Evolutionary conservation across 2,797 vertebrate genomes (phyloP).

Genomic region (Sorex maritimensis): DNA sequence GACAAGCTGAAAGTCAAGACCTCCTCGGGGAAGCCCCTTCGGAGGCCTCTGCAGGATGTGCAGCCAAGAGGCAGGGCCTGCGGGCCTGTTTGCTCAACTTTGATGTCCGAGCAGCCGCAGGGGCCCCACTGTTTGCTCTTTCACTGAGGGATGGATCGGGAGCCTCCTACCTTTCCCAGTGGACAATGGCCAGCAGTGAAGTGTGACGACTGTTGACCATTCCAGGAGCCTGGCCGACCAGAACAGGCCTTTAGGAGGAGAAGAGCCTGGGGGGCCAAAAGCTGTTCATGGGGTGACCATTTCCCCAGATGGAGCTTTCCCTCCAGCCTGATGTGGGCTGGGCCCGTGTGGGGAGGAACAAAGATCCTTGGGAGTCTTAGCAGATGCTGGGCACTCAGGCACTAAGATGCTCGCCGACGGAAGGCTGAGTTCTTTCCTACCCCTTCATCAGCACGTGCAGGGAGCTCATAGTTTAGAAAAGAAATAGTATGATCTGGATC

Average conservation of each 20-base stretch:
- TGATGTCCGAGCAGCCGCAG: constrained; percentile 93
- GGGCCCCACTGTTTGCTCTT: constrained; percentile 92
- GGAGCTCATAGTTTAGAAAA: constrained; percentile 41
- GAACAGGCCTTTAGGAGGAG: constrained; percentile 88
- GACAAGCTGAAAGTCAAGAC: constrained; percentile 91
- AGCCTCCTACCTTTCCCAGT: constrained; percentile 90
- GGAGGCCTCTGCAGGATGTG: constrained; percentile 82
- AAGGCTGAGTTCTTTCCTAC: constrained; percentile 63
- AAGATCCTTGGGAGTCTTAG: constrained; percentile 72
- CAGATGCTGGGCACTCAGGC: neutral
- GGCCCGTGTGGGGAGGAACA: constrained; percentile 65
- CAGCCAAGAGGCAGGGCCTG: constrained; percentile 79
- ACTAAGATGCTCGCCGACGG: constrained; percentile 24
- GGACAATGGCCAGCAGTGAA: constrained; percentile 94
- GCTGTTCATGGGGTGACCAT: constrained; percentile 75
- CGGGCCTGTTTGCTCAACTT: constrained; percentile 94
- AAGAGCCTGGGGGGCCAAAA: constrained; percentile 83
- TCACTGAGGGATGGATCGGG: constrained; percentile 89
- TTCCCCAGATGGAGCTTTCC: constrained; percentile 77
- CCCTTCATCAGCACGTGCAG: constrained; percentile 33
- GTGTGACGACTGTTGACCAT: constrained; percentile 96
- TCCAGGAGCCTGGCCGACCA: constrained; percentile 91
- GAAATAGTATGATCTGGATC: constrained; percentile 52
- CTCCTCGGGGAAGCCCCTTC: constrained; percentile 88
- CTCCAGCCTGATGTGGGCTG: constrained; percentile 46